Evolutionary conservation across 2,113 vertebrate genomes (phyloP), one percentile per base, ranked within the genome.

Genomic region (Poicephalus meyeri): DNA sequence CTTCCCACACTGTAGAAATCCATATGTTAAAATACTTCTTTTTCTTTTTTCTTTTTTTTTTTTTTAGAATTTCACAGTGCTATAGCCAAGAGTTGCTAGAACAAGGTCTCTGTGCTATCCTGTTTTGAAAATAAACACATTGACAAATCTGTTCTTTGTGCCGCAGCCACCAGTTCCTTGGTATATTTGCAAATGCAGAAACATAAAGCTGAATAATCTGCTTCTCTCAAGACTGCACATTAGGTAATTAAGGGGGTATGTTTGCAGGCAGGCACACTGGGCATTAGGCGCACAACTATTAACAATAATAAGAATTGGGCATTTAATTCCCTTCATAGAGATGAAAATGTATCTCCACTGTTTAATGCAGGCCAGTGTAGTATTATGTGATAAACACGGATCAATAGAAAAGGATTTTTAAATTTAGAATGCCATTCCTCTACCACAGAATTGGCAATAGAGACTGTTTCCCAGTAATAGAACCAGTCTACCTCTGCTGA

Each of bases 381-480:
- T 85, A 94, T 91, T 94, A 91, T 80, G 81, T 93, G 92, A 97
- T 97, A 96, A 97, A 97, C 70, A 90, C 0, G 11, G 95, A 97
- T 97, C 94, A 97, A 97, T 97, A 96, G 88, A 77, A 88, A 96
- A 96, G 87, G 91, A 89, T 87, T 96, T 96, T 97, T 90, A 97
- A 97, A 97, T 97, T 97, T 94, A 96, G 91, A 89, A 91, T 61
- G 85, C 74, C 1, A 5, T 92, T 96, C 46, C 85, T 91, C 73
- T 87, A 92, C 91, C 94, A 85, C 91, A 95, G 81, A 92, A 83
- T 77, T 95, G 94, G 92, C 94, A 89, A 68, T 26, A 94, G 87
- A 64, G 44, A 87, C 77, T 68, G 90, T 90, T 97, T 77, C 85
- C 89, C 89, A 93, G 87, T 93, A 96, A 92, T 78, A 95, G 87